Evolutionary conservation across 2,113 vertebrate species (phyloP), one percentile per base, ranked within the genome.

Genomic region (Asarcornis scutulata): DNA sequence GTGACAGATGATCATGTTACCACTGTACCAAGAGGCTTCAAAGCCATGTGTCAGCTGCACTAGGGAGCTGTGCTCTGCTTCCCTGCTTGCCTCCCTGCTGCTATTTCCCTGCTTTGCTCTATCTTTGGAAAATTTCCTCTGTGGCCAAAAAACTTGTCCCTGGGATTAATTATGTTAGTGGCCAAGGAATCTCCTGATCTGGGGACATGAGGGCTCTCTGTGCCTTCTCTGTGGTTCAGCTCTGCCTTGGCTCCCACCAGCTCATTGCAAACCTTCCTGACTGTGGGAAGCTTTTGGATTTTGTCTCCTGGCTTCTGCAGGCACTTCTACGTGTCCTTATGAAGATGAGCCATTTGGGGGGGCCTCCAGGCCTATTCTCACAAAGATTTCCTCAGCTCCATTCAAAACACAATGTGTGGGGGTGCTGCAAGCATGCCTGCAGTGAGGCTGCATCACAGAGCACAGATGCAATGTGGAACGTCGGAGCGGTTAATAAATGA

Each of bases 401-500:
- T 56, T 22, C 2, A 3, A n/a, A 72, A 86, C 44, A 42, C 69
- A 18, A 26, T 0, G 0, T 22, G 63, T 4, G 22, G 48, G n/a
- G 62, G 38, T 62, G 71, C 34, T 23, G 7, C 0, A 3, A 72
- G 69, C 2, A 3, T 67, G 50, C 53, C 83, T 44, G 67, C 34
- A 74, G 69, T 1, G 1, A 71, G 88, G 83, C 76, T 86, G 79
- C 1, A 2, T 56, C 1, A 1, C 1, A 17, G 59, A 40, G 72
- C 0, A 0, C 5, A 0, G 42, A 66, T 56, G 59, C 81, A 84
- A 64, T 18, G 42, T 89, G 89, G 81, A 79, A 48, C 62, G 42
- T 81, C 1, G 2, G 74, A 91, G 89, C 2, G 1, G 84, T 87
- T 89, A 73, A 91, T 92, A 92, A 95, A 95, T 96, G 72, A 95